Conservation (phyloP, 1,140 invertebrate genomes). For the Ruditapes philippinarum region DNA sequence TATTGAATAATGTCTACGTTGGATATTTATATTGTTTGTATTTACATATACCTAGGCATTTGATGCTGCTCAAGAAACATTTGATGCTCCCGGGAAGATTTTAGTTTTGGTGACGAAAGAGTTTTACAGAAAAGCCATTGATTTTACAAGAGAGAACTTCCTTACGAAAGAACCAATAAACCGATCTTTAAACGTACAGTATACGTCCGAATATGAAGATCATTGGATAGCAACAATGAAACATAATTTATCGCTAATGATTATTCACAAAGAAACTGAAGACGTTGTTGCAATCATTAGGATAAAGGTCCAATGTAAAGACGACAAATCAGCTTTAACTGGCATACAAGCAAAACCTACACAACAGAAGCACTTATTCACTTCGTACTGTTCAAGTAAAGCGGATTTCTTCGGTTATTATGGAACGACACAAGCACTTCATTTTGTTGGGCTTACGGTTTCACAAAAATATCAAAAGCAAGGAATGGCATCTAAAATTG, state of each 20-base stretch:
- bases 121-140: no score
- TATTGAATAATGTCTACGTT: no score
- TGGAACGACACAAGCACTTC: not conserved
- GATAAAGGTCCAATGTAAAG: not conserved
- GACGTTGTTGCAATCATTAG: not conserved
- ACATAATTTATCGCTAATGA: not conserved
- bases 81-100: no score
- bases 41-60: no score
- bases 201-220: no score
- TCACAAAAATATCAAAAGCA: not conserved
- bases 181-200: no score
- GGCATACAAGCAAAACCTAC: not conserved
- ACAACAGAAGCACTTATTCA: no score
- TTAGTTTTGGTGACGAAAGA: no score
- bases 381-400: not conserved
- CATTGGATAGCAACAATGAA: not conserved
- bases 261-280: not conserved
- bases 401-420: slow-evolving; percentile 17
- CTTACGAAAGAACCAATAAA: no score
- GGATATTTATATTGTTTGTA: no score
- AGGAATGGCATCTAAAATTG: not conserved
- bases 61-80: no score
- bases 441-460: slow-evolving; percentile 20
- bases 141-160: no score
- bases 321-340: not conserved